These are phyloP conservation scores for Galeopterus variegatus DNA, from an alignment of 2,113 vertebrate genomes.

Conservation along the genomic window DNA sequence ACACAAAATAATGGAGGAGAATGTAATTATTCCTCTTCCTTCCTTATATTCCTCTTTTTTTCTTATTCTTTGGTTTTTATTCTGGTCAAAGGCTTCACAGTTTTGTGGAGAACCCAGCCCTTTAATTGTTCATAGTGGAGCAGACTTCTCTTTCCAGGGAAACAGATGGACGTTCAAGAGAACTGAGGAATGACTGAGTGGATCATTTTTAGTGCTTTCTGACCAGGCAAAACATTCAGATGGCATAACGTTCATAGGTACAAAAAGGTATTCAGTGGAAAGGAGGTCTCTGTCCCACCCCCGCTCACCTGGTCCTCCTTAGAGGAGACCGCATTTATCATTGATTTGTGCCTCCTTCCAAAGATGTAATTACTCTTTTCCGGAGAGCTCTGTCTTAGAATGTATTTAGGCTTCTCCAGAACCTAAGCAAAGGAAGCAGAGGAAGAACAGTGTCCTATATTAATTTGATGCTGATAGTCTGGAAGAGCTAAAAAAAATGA, in stretches of 20 bases:
- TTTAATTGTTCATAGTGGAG: background rate
- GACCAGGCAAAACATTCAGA: background rate
- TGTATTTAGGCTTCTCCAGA: background rate
- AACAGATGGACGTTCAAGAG: background rate
- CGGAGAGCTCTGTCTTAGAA: background rate
- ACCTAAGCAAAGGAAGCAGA: background rate
- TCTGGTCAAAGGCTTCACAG: background rate
- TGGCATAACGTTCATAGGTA: background rate
- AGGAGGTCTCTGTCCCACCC: background rate
- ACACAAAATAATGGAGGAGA: background rate
- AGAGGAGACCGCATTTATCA: background rate
- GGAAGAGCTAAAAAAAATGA: background rate
- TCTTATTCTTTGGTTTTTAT: background rate
- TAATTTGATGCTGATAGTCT: background rate
- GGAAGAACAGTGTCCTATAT: too few species aligned
- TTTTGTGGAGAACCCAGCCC: background rate
- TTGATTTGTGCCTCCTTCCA: background rate
- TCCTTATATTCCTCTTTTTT: background rate
- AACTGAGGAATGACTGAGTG: background rate
- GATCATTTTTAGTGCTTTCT: background rate
- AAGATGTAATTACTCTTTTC: background rate
- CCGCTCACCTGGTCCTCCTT: background rate
- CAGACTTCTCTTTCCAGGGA: background rate
- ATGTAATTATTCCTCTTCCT: background rate
- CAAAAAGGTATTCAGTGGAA: too few species aligned